Base-by-base conservation (phyloP, 2,113 vertebrate species). In the Macquaria australasica region DNA sequence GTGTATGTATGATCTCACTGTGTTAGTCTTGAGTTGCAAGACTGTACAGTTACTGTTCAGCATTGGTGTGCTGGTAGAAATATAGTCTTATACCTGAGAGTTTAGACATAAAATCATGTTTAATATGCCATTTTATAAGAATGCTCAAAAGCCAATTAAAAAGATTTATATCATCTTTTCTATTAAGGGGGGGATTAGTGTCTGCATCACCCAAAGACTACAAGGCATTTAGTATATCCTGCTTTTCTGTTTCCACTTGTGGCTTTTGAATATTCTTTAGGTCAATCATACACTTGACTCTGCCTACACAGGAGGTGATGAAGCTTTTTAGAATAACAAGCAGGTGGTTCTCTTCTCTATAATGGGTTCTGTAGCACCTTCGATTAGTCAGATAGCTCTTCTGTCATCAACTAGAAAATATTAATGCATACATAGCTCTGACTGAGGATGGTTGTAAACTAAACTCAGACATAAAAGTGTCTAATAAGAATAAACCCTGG, bases 1-100 rank as follows among this genome's bases (percentile, higher is more conserved):
- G 25, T 53, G 81, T 71, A 60, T 77, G 73, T 71, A 60, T 77
- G 73, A 67, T 77, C 69, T 82, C 73, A 71, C 37, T 43, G 55
- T 78, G 53, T 64, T 34, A 41, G 71, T 67, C 34, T 10, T 39
- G 51, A 80, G 53, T 34, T 67, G 20, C 63, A 68, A 82, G 55
- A 7, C 48, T 81, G n/a, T 55, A 51, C 28, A 73, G n/a, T 20
- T 39, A n/a, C 64, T 20, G 23, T 81, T 77, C 48, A 70, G 48
- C 1, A 0, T 48, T 43, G 11, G n/a, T 60, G n/a, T 79, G 66
- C 39, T 62, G 55, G 18, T 64, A 50, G 41, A 68, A 68, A 31
- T 31, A 51, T 10, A 7, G 1, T 51, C 34, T 20, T 59, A 53
- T 12, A 20, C 43, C 9, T 60, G 28, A 28, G 10, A 34, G 39